Base-by-base conservation (phyloP, 2,888 invertebrate genomes). In the Rutpela maculata region DNA sequence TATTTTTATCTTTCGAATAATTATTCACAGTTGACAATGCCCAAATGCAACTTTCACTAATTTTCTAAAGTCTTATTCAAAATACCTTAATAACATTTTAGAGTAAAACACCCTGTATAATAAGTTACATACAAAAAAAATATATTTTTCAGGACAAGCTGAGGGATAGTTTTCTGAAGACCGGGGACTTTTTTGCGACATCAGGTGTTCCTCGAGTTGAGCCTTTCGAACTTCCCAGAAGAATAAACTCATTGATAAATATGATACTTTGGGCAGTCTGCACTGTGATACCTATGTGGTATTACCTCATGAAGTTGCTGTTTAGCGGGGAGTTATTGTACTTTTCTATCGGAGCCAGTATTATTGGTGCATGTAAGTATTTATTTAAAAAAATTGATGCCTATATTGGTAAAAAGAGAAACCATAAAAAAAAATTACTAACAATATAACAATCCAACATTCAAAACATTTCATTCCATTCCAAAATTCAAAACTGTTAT, bases 361-460 rank as follows among this genome's bases (percentile, higher is more conserved):
- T 96, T 83, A 92, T 97, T 83, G 90, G 92, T 83, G 91, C 93
- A 86, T 95, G 97, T 97, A 91, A 95, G 96, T 95, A 90, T 74
- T 85, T 74, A 43, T 18, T 35, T 67, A 38, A 1, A 15, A 43
- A 15, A 43, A 43, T 43, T n/a, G n/a, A n/a, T n/a, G 22, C 22
- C 22, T 26, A 4, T 26, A 4, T 4, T 3, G 1, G 2, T 26
- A 26, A 26, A 1, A 26, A 26, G 22, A 26, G n/a, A n/a, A n/a
- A 26, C 22, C 22, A 26, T 26, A 26, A 26, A 26, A 26, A 26
- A 26, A 26, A 4, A 4, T n/a, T n/a, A n/a, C n/a, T n/a, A n/a
- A n/a, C n/a, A n/a, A n/a, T n/a, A n/a, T n/a, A n/a, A n/a, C n/a
- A n/a, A n/a, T n/a, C n/a, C n/a, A n/a, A n/a, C n/a, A n/a, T n/a